Evolutionary conservation across 2,888 invertebrate genomes (phyloP).

Genomic region (Hedya salicella): DNA sequence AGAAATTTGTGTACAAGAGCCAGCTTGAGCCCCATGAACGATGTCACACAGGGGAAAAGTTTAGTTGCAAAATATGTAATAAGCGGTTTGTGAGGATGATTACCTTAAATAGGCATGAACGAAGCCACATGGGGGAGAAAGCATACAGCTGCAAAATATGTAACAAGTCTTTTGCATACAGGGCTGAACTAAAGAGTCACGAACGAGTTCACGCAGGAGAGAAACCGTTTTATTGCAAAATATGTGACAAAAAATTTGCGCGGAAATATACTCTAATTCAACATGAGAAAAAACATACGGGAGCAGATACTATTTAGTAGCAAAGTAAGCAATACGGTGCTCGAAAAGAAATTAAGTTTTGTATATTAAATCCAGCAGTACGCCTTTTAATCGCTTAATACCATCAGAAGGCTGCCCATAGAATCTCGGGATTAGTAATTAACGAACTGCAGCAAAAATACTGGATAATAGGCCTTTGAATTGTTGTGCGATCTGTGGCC

Average conservation of each 20-base stretch:
- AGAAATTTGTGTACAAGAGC: too few species aligned
- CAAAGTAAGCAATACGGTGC: not conserved
- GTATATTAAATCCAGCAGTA: conserved; percentile 11
- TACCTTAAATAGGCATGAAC: too few species aligned
- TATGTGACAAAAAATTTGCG: not conserved
- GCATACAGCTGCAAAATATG: too few species aligned
- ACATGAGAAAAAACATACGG: not conserved
- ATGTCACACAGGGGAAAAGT: too few species aligned
- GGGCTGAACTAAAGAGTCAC: too few species aligned
- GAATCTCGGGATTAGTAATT: not conserved
- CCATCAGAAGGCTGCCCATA: conserved; percentile 17
- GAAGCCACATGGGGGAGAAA: too few species aligned
- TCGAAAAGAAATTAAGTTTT: too few species aligned
- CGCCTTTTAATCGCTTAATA: conserved; percentile 1
- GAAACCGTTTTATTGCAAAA: not conserved
- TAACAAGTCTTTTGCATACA: too few species aligned
- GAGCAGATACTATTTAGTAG: not conserved
- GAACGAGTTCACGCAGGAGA: not conserved
- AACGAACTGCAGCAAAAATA: conserved; percentile 2
- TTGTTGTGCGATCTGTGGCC: not conserved
- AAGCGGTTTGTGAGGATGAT: too few species aligned
- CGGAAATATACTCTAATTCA: not conserved
- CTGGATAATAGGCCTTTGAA: conserved; percentile 6
- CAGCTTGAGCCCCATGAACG: too few species aligned
- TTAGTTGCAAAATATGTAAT: too few species aligned